Conservation (phyloP, 2,888 invertebrate species). For the Ecliptopera silaceata region DNA sequence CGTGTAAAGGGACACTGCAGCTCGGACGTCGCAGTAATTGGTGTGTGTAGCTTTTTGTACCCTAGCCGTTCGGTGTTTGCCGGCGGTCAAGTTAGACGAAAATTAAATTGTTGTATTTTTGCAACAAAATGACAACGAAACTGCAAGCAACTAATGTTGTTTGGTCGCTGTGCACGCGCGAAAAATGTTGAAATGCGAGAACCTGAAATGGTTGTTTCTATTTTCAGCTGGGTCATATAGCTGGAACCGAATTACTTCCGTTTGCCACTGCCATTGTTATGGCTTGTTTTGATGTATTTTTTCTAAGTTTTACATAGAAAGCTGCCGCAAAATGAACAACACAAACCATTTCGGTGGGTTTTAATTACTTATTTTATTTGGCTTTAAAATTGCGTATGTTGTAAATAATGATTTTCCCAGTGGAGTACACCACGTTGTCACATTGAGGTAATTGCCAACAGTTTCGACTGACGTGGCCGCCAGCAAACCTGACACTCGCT, state of each 20-base stretch:
- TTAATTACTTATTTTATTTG: not conserved
- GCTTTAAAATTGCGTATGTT: constrained; percentile 76
- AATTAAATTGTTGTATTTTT: constrained; percentile 82
- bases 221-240: constrained; percentile 32
- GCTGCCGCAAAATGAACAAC: not conserved
- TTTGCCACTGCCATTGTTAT: constrained; percentile 21
- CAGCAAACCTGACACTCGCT: constrained; percentile 73
- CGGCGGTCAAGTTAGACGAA: constrained; percentile 72
- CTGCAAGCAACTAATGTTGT: constrained; percentile 44
- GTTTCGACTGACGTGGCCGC: constrained; percentile 77
- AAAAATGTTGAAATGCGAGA: constrained; percentile 30
- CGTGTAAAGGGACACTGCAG: constrained; percentile 58
- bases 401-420: constrained; percentile 79
- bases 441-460: constrained; percentile 81
- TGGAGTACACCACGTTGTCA: constrained; percentile 76
- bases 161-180: constrained; percentile 30
- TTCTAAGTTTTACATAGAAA: not conserved
- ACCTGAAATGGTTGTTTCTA: constrained; percentile 28
- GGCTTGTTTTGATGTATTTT: constrained; percentile 23
- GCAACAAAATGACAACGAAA: constrained; percentile 66
- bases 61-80: constrained; percentile 66
- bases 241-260: constrained; percentile 21
- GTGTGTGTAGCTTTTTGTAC: constrained; percentile 77
- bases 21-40: constrained; percentile 64
- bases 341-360: too few relatives aligned